Evolutionary conservation across 2,113 vertebrate genomes (phyloP).

Genomic region (Odocoileus virginianus): DNA sequence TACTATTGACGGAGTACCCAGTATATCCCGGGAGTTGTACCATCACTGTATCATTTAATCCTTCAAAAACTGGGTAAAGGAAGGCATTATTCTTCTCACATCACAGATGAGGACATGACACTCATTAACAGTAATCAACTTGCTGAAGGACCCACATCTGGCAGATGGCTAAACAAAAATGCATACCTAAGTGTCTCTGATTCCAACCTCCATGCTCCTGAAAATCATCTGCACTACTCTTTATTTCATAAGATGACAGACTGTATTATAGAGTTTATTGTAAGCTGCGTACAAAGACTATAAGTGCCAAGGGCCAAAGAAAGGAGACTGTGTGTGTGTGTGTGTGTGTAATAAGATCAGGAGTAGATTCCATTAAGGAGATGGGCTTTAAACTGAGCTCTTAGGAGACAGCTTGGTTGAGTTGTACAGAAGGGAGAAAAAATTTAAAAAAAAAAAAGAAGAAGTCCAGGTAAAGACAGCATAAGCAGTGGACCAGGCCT

Average conservation of each 20-base stretch:
- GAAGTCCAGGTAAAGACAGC: background rate
- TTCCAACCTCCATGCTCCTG: background rate
- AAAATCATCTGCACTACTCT: background rate
- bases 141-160: background rate
- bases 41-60: background rate
- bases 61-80: background rate
- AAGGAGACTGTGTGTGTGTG: background rate
- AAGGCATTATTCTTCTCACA: background rate
- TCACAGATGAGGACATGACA: background rate
- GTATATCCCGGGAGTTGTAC: rapidly evolving
- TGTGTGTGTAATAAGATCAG: background rate
- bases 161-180: background rate
- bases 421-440: background rate
- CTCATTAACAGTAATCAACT: background rate
- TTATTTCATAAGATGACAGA: background rate
- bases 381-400: background rate
- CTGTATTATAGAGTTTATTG: background rate
- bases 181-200: background rate
- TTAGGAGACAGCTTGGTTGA: background rate
- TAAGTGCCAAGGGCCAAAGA: background rate
- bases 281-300: background rate
- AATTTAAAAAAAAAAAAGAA: background rate
- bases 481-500: rapidly evolving
- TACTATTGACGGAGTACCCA: background rate
- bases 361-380: background rate